These are phyloP conservation scores for Hexactinellida sp. DNA, from an alignment of 37 sponge, comb jelly and placozoan species.

Conservation along the genomic window DNA sequence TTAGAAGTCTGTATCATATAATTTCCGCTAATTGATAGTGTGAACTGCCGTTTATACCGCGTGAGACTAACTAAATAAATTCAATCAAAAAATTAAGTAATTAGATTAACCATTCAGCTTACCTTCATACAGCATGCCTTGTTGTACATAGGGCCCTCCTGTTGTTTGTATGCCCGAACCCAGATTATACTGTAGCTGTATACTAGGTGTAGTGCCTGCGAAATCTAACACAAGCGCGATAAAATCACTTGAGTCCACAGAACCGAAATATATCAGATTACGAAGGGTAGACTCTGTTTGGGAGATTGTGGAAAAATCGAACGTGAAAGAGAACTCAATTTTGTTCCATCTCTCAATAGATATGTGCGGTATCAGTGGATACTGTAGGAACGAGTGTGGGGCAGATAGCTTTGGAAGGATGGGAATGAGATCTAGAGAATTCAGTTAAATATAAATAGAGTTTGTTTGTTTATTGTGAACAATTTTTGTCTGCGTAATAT, in stretches of 20 bases:
- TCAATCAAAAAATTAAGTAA: neutral
- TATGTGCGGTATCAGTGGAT: neutral
- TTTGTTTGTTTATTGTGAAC: neutral
- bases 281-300: neutral
- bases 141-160: neutral
- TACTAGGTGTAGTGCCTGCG: neutral
- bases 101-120: no score
- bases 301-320: neutral
- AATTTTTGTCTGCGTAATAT: no score
- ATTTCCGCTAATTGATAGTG: neutral
- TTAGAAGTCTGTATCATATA: neutral
- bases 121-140: neutral
- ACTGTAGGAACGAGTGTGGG: neutral
- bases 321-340: neutral
- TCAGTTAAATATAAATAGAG: neutral
- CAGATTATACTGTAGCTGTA: neutral
- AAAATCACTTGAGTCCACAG: neutral
- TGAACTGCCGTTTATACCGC: neutral
- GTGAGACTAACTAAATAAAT: neutral
- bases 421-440: neutral
- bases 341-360: neutral
- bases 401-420: neutral
- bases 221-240: neutral
- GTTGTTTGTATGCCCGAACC: neutral
- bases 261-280: neutral